Evolutionary conservation across 2,113 vertebrate species (phyloP).

Genomic region (Sapayoa aenigma): DNA sequence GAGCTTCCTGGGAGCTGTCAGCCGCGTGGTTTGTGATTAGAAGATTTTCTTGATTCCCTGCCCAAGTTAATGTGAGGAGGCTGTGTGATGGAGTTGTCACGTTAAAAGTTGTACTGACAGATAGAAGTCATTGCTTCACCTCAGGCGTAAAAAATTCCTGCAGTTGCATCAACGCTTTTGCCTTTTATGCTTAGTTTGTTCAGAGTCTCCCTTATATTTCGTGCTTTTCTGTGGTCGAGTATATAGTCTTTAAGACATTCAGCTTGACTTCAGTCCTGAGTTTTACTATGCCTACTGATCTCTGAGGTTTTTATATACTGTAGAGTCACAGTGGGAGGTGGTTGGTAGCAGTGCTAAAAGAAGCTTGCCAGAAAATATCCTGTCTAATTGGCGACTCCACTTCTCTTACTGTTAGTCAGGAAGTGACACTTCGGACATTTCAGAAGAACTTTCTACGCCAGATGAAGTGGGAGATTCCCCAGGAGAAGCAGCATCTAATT

Average conservation of each 20-base stretch:
- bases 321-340: not conserved
- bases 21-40: rapidly evolving
- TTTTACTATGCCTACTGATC: not conserved
- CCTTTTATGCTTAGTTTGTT: not conserved
- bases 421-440: not conserved
- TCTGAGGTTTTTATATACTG: not conserved
- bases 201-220: not conserved
- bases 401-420: slow-evolving; percentile 14
- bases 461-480: not conserved
- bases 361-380: not conserved
- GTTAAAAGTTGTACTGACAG: not conserved
- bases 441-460: not conserved
- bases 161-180: not conserved
- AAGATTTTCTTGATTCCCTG: rapidly evolving
- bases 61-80: not conserved
- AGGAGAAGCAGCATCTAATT: not conserved
- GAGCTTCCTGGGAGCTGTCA: not conserved
- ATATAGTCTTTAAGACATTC: rapidly evolving
- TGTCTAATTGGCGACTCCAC: not conserved
- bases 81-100: not conserved
- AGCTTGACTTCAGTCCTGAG: not conserved
- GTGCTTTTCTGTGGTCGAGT: not conserved
- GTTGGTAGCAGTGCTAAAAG: not conserved
- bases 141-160: not conserved
- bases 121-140: not conserved